Conservation (phyloP, 2,113 vertebrate genomes). For the Otis tarda region DNA sequence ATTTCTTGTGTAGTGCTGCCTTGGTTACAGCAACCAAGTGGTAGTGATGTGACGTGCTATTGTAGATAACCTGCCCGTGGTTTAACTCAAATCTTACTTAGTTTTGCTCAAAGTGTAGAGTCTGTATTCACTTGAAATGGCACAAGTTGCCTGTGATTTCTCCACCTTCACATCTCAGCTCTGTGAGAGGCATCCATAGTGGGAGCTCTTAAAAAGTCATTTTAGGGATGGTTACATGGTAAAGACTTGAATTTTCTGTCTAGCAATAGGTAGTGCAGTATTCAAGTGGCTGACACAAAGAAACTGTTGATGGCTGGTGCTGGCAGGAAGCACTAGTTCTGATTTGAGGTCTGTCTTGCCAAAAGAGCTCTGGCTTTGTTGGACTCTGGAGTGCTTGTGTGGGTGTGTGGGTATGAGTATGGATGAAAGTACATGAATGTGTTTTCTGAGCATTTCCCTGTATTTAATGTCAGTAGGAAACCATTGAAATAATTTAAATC, state of each 20-base stretch:
- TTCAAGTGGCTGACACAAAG: not conserved
- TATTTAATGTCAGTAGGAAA: not conserved
- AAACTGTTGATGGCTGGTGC: not conserved
- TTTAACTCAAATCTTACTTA: not conserved
- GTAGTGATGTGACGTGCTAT: not conserved
- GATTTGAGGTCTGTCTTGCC: not conserved
- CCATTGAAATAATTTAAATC: not conserved
- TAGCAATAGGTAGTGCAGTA: not conserved
- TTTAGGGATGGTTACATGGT: not conserved
- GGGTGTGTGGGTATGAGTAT: not conserved
- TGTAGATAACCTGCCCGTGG: not conserved
- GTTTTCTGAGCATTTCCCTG: not conserved
- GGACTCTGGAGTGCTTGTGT: not conserved
- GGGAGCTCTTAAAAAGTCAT: not conserved
- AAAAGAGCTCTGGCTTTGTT: not conserved
- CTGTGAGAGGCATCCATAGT: not conserved
- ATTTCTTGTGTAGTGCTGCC: not conserved
- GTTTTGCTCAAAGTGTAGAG: not conserved
- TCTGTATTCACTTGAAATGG: not conserved
- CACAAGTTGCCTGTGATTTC: not conserved
- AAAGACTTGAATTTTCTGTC: not conserved
- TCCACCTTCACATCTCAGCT: not conserved
- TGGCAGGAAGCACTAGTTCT: not conserved
- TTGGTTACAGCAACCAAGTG: not conserved
- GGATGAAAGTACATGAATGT: not conserved